Base-by-base conservation (phyloP, 1,140 invertebrate genomes). In the Lordiphosa mommai region DNA sequence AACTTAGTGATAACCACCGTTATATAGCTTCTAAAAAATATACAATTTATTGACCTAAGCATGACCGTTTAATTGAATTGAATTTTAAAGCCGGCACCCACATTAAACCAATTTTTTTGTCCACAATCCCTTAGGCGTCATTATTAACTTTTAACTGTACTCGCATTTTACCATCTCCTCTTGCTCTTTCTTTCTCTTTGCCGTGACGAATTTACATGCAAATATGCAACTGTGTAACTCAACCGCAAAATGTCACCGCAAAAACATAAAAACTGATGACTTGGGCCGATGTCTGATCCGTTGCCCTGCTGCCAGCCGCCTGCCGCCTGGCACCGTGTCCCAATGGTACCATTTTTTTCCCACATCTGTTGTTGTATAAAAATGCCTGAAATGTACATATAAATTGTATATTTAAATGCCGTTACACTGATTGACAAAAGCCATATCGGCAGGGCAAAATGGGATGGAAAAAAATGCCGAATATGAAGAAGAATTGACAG, bases 211-310 rank as follows among this genome's bases (percentile, higher is more conserved):
- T 27, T 27, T 27, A 27, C 8, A 30, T 49, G 17, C 36, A 50
- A 23, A 12, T 47, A 30, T 58, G 55, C 46, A 50, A 27, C 13
- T 61, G 40, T 67, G 69, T 34, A 50, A 52, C 16, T 34, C 29
- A 50, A 32, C 23, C 33, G 57, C 23, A 30, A 61, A 68, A 77
- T 77, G 72, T 63, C 72, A 77, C 68, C 63, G 71, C 61, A 73
- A 50, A 32, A 59, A 48, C 52, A 84, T 84, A 82, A 82, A 82
- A 80, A 71, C 61, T 76, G 76, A 82, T 84, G 76, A 82, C 77
- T 84, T 84, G 76, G 64, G 27, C 44, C 77, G 72, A 61, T 61
- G 77, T 84, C 71, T 84, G 77, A 72, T 84, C 50, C 59, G 40
- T 40, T 23, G 27, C 20, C 9, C 50, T 55, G 40, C 37, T 23